Evolutionary conservation across 2,888 invertebrate genomes (phyloP), one percentile per base, ranked within the genome.

Genomic region (Acleris laterana): DNA sequence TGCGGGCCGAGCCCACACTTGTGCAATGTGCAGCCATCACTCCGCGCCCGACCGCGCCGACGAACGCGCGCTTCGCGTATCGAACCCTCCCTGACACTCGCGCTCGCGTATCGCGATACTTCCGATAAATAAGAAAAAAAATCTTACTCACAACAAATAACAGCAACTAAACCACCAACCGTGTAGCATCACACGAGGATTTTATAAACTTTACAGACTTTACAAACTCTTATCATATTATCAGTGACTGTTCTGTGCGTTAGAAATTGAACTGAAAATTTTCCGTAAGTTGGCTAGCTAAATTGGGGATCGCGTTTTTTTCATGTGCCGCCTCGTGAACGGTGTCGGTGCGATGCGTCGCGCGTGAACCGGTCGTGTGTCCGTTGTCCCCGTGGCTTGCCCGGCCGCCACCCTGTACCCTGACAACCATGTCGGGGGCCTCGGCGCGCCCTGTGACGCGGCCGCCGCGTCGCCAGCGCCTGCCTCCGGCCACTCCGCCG

Each of bases 401-500:
- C 95, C 94, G 93, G 94, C 95, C 95, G 95, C 95, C 95, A 95
- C 96, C 94, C 95, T 96, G 95, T 96, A 96, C 95, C 93, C 93
- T 91, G 96, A 96, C 95, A 95, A 96, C 95, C 92, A 93, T 93
- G 94, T 94, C 93, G 94, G 93, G 92, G 92, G 90, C 89, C 88
- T 94, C 94, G 94, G 94, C 93, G 94, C 94, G 93, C 95, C 95
- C 94, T 95, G 92, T 89, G 94, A 94, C 83, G 94, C 94, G 93
- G 94, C 94, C 67, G 94, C 94, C 93, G 94, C 94, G 90, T 94
- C 94, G 93, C 95, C 95, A 95, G 95, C 95, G 95, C 95, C 95
- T 95, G 95, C 95, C 94, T 95, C 95, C 95, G 95, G 95, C 94
- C 95, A 95, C 95, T 95, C 95, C 95, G 94, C 96, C 95, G 96